These are phyloP conservation scores for Acrocephalus kingi DNA, from an alignment of 2,113 vertebrate genomes.

Conservation along the genomic window DNA sequence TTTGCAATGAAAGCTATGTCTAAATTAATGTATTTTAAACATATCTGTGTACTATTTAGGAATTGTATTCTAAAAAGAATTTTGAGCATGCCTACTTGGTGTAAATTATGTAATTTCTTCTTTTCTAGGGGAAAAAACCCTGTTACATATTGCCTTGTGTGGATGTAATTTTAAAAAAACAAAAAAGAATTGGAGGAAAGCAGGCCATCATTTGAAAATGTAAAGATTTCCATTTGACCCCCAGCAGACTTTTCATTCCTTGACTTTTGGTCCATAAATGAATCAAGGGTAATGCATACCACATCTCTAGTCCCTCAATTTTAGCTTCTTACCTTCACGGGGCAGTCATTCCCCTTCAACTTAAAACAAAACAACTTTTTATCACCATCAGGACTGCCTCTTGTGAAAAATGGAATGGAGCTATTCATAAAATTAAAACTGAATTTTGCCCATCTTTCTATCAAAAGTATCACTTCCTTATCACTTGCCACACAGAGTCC, in stretches of 20 bases:
- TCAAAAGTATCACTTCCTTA: not conserved
- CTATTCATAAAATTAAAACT: not conserved
- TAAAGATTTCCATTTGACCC: not conserved
- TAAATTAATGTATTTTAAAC: not conserved
- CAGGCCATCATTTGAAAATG: not conserved
- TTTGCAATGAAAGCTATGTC: not conserved
- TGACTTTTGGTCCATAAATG: not conserved
- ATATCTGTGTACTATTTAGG: not conserved
- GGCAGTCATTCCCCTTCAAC: not conserved
- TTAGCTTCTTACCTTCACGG: not conserved
- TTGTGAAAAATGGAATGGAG: not conserved
- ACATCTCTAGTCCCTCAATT: not conserved
- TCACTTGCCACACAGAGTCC: rapidly evolving
- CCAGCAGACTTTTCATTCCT: not conserved
- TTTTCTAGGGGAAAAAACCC: not conserved
- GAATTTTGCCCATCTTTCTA: not conserved
- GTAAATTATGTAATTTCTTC: not conserved
- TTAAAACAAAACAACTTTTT: not conserved
- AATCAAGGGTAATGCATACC: not conserved
- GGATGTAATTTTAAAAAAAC: not conserved
- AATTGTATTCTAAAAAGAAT: not conserved
- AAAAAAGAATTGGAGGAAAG: not conserved
- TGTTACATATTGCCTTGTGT: not conserved
- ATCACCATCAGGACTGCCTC: not conserved
- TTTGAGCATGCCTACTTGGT: not conserved